Evolutionary conservation across 1,140 invertebrate species (phyloP).

Genomic region (Laupala kohalensis): DNA sequence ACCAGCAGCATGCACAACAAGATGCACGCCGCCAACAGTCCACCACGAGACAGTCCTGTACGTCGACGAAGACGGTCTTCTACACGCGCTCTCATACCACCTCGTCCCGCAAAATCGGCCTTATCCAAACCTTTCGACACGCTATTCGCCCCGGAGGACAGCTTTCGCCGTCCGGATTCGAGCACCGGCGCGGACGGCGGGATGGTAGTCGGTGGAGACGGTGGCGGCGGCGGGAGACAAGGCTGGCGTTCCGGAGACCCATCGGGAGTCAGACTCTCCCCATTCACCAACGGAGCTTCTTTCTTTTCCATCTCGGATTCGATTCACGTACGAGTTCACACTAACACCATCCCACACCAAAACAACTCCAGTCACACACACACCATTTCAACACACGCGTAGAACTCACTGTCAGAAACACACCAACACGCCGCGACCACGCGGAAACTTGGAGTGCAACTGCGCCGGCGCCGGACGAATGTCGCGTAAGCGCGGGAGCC

Average conservation of each 20-base stretch:
- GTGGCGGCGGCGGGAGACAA: background rate
- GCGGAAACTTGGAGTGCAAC: background rate
- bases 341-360: too few species aligned
- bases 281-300: background rate
- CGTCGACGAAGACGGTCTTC: constrained; percentile 21
- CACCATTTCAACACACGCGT: too few species aligned
- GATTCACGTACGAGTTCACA: background rate
- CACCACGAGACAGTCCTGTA: constrained; percentile 21
- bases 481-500: too few species aligned
- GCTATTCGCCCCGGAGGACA: background rate
- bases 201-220: background rate
- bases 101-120: background rate
- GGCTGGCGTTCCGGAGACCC: background rate
- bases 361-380: too few species aligned
- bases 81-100: constrained; percentile 12
- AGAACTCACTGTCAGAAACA: too few species aligned
- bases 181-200: background rate
- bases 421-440: background rate
- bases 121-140: background rate
- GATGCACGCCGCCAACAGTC: constrained; percentile 20
- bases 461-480: background rate
- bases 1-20: constrained; percentile 22
- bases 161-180: background rate
- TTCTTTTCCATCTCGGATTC: background rate
- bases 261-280: too few species aligned